Evolutionary conservation across 2,113 vertebrate species (phyloP).

Genomic region (Clarias gariepinus): DNA sequence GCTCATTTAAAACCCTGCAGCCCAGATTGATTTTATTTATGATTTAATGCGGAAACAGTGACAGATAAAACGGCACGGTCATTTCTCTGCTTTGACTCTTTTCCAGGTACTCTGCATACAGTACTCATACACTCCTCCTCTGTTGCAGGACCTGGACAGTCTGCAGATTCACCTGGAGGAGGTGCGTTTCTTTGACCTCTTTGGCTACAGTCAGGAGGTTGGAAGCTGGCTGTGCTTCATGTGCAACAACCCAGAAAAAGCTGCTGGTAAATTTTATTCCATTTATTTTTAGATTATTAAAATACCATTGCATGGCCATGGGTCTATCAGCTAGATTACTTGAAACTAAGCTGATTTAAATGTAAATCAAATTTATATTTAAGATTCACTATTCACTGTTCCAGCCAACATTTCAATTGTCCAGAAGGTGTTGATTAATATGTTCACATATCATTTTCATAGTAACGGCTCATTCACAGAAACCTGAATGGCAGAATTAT

Average conservation of each 20-base stretch:
- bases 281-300: not conserved
- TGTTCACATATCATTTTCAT: too few species aligned
- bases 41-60: not conserved
- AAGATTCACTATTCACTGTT: not conserved
- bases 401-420: not conserved
- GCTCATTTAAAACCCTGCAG: not conserved
- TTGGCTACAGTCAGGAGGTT: constrained; percentile 87
- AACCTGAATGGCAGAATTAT: not conserved
- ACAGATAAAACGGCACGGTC: not conserved
- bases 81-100: not conserved
- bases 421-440: not conserved
- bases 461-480: not conserved
- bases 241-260: constrained; percentile 96
- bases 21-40: not conserved
- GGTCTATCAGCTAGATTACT: not conserved
- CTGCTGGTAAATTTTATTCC: constrained; percentile 75
- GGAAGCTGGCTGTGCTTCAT: constrained; percentile 94
- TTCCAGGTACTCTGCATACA: not conserved
- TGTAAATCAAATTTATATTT: not conserved
- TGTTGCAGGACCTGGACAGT: constrained; percentile 84
- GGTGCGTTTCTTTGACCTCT: constrained; percentile 95
- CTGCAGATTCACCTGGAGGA: constrained; percentile 89
- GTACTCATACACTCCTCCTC: constrained; percentile 20
- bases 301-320: not conserved
- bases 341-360: not conserved